A percentile compares a stretch with the other conserved stretches of the same genome.
Evolutionary conservation across 2,797 vertebrate genomes (phyloP).

Genomic region (Avahi laniger): DNA sequence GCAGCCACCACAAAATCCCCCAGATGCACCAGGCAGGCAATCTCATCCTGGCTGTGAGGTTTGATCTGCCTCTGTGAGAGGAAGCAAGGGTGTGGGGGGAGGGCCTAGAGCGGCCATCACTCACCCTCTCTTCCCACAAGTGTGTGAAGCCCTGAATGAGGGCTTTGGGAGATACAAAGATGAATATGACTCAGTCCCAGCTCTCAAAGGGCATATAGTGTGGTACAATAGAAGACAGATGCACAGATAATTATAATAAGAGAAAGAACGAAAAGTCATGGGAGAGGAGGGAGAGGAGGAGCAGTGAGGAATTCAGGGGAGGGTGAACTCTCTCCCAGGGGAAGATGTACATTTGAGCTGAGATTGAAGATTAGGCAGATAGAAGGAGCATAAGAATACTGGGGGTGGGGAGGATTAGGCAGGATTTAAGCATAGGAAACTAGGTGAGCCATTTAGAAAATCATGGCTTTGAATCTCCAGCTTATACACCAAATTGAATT

Average conservation of each 20-base stretch:
- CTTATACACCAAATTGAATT: neutral
- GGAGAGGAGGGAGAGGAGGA: neutral
- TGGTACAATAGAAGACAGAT: neutral
- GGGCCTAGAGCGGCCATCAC: neutral
- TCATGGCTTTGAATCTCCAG: neutral
- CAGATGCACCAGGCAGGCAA: neutral
- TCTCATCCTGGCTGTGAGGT: conserved; percentile 41
- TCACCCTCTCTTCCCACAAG: neutral
- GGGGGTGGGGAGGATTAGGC: neutral
- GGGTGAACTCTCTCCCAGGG: neutral
- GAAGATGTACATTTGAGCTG: neutral
- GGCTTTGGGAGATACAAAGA: neutral
- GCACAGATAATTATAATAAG: neutral
- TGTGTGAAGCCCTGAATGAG: neutral
- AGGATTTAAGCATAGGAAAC: neutral
- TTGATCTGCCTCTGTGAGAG: neutral
- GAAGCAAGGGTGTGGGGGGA: neutral
- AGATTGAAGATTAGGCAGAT: neutral
- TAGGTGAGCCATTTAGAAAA: conserved; percentile 23
- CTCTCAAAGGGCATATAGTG: neutral
- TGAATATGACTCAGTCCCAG: neutral
- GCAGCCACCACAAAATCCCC: conserved; percentile 62
- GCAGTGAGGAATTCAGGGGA: neutral
- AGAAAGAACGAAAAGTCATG: neutral
- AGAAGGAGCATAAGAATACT: neutral